Percentiles rank a stretch among this genome's conserved stretches.
These are phyloP conservation scores for Paguma larvata DNA, from an alignment of 2,797 vertebrate genomes.

Conservation along the genomic window DNA sequence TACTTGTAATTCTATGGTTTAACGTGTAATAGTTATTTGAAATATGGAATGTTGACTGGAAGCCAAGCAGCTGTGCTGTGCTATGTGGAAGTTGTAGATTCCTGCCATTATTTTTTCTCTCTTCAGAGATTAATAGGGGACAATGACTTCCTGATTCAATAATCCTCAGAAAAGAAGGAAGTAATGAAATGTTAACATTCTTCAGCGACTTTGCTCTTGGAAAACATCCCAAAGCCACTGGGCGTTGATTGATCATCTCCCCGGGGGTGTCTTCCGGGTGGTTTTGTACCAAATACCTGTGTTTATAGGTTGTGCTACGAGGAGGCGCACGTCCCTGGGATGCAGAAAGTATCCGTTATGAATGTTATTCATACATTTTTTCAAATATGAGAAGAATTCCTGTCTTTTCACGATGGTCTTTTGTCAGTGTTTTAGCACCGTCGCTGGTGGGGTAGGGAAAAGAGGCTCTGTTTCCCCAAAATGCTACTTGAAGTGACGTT, in stretches of 20 bases:
- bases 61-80: background rate
- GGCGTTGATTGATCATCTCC: background rate
- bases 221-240: conserved; percentile 46
- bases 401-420: background rate
- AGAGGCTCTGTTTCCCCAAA: conserved; percentile 31
- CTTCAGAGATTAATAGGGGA: background rate
- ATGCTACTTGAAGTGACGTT: conserved; percentile 57
- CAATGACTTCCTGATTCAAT: conserved; percentile 61
- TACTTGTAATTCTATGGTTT: background rate
- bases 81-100: background rate
- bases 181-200: conserved; percentile 59
- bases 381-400: background rate
- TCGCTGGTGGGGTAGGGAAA: background rate
- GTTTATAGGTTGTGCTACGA: background rate
- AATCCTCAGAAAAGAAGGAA: conserved; percentile 51
- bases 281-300: background rate
- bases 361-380: background rate
- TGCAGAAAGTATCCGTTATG: background rate
- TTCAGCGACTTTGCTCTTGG: background rate
- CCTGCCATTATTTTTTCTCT: background rate
- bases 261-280: background rate
- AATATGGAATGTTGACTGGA: background rate
- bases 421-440: background rate
- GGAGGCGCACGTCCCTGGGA: background rate
- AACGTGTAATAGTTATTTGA: background rate